Evolutionary conservation across 2,113 vertebrate species (phyloP), one percentile per base, ranked within the genome.

Genomic region (Actenoides lindsayi): DNA sequence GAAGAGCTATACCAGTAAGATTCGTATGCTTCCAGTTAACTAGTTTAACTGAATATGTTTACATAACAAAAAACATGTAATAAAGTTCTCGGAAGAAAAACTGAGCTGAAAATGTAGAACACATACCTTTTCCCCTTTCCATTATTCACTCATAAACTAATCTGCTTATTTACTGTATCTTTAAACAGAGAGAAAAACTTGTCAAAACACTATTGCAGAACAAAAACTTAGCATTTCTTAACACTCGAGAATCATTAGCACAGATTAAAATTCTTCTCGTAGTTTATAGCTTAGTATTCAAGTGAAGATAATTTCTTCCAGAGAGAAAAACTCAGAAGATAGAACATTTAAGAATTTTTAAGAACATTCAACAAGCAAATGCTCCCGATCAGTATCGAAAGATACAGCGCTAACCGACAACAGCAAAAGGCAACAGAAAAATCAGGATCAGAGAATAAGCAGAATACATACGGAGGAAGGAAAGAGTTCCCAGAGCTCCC

Each of bases 241-340:
- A 88, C 81, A 89, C 68, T 73, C 81, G 57, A 0, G 2, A 85
- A 80, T 73, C 11, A 13, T 71, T 83, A 89, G 63, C 0, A 0
- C 89, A 90, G 85, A 88, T 83, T 91, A 93, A 97, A 95, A 96
- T 88, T 87, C 67, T 92, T 83, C 56, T 83, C 48, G 4, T 63
- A 42, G 64, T 69, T 96, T 91, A 68, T 31, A 91, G 77, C 62
- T 84, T 62, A 94, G 28, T 59, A 74, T 48, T 87, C 57, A 82
- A 91, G 31, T 9, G 67, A 48, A 83, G 79, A 81, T 59, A 84
- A 91, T 70, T 94, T 71, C 71, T 78, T 67, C 76, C 76, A 86
- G 78, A 89, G 63, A 74, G 30, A 68, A 89, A 83, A 89, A 83
- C 20, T 44, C 62, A 33, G 59, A 53, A 57, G 30, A 54, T 0